phyloP scores from a whole-genome alignment of 2,888 invertebrate species.

The Rhamnusium bicolor region DNA sequence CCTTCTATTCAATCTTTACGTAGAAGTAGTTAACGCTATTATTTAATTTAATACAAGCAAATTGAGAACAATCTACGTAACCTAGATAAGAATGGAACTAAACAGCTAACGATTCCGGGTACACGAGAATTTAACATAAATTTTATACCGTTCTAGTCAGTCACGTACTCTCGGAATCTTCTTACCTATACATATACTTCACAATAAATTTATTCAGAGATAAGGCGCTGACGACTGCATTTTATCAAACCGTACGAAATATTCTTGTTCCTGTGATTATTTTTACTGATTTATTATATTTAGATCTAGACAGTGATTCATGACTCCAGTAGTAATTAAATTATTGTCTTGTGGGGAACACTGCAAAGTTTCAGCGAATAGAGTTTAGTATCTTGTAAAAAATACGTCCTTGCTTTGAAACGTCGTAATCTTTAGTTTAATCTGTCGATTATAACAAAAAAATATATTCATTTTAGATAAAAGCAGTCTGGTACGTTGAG shows the following conservation, averaged over 20 bases:
- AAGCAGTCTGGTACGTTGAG: no score
- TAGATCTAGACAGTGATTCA: no score
- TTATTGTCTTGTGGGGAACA: no score
- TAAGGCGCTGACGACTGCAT: background rate
- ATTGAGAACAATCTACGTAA: background rate
- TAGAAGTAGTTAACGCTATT: background rate
- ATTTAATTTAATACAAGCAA: background rate
- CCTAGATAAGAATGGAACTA: background rate
- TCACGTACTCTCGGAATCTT: background rate
- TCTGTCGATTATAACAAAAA: no score
- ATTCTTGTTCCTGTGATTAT: no score
- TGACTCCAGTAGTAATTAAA: no score
- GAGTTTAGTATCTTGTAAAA: no score
- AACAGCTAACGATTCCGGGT: background rate
- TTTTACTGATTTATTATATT: no score
- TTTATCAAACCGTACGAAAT: background rate
- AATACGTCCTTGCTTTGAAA: no score
- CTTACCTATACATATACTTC: background rate
- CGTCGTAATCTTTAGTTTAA: no score
- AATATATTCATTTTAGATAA: no score
- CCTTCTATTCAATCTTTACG: background rate
- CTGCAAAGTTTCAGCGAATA: no score
- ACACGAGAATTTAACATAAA: background rate
- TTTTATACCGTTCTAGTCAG: background rate
- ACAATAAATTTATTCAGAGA: background rate